A percentile compares a stretch with the other conserved stretches of the same genome.
Conservation (phyloP, 2,113 vertebrate genomes). For the Pteropus alecto region DNA sequence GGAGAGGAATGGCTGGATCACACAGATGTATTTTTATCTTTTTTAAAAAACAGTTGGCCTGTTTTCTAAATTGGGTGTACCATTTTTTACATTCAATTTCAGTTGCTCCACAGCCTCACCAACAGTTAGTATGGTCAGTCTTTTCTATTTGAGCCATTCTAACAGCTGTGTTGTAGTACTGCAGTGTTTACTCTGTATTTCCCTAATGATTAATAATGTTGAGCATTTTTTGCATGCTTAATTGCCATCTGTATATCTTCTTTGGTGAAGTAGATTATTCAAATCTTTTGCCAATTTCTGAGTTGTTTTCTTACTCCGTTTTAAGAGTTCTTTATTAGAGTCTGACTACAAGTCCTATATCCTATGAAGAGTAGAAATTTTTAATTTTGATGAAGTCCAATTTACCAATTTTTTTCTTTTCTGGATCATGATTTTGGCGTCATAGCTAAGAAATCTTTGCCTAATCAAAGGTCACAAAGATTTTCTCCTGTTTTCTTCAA, state of each 20-base stretch:
- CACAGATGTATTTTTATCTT: background rate
- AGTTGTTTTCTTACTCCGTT: constrained; percentile 1
- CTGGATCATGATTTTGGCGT: background rate
- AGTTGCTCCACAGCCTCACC: background rate
- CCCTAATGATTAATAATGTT: background rate
- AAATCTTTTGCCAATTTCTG: background rate
- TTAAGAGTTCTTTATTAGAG: background rate
- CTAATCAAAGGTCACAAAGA: background rate
- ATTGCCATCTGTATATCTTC: background rate
- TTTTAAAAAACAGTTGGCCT: background rate
- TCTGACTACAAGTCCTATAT: background rate
- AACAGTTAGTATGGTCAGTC: background rate
- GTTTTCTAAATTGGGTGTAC: background rate
- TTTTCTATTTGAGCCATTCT: background rate
- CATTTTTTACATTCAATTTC: constrained; percentile 3
- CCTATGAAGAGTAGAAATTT: background rate
- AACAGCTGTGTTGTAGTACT: background rate
- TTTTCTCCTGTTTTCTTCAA: background rate
- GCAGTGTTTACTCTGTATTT: background rate
- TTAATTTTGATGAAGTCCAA: background rate
- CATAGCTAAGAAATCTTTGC: background rate
- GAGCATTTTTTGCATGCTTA: background rate
- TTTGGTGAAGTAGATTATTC: background rate
- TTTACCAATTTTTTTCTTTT: constrained; percentile 1
- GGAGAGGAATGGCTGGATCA: background rate